These are phyloP conservation scores for Timema podura DNA, from an alignment of 2,888 invertebrate species.

Conservation along the genomic window DNA sequence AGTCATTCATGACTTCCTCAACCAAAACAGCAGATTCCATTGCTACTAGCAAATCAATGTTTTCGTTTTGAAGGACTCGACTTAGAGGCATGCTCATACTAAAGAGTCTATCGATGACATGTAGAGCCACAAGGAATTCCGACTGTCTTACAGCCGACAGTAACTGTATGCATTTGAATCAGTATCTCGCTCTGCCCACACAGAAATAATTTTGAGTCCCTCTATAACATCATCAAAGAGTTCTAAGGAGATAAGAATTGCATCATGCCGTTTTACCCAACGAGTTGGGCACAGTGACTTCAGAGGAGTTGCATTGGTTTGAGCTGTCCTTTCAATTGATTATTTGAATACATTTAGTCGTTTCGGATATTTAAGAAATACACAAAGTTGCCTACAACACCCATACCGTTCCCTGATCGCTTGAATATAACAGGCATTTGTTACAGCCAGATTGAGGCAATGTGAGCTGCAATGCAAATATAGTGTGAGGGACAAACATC, in stretches of 20 bases:
- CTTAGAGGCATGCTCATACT: not conserved
- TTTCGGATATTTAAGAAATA: conserved; percentile 14
- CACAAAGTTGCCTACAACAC: conserved; percentile 25
- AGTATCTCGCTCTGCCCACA: not conserved
- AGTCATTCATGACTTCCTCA: not conserved
- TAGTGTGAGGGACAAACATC: conserved; percentile 25
- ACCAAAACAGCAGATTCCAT: not conserved
- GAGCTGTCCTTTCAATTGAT: not conserved
- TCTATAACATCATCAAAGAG: conserved; percentile 7
- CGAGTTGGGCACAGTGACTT: conserved; percentile 13
- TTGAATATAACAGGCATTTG: conserved; percentile 32
- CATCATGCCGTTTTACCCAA: conserved; percentile 17
- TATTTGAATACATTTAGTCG: not conserved
- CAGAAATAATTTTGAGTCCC: not conserved
- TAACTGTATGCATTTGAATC: not conserved
- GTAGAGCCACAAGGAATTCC: conserved; percentile 1
- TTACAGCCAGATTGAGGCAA: conserved; percentile 35
- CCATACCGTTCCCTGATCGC: conserved; percentile 33
- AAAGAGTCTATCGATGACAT: not conserved
- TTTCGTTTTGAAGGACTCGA: not conserved
- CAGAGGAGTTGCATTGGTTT: conserved; percentile 7
- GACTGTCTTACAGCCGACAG: not conserved
- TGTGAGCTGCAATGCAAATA: conserved; percentile 38
- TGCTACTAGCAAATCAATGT: conserved; percentile 2
- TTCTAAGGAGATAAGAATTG: conserved; percentile 9